These are phyloP conservation scores for Bombus confusus DNA, from an alignment of 1,140 invertebrate species.

Conservation along the genomic window DNA sequence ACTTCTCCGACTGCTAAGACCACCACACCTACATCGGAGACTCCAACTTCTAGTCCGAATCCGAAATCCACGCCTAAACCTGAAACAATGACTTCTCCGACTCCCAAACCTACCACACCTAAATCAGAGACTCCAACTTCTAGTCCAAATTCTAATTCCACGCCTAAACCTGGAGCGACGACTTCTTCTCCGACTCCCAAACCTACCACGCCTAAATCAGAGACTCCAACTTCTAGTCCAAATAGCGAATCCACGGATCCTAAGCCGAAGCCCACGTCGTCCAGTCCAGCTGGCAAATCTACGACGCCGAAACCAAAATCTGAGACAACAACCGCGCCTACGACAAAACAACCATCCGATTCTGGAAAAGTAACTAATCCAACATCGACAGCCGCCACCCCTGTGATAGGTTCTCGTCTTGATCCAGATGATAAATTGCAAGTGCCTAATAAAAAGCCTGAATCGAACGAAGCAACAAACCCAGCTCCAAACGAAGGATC, in stretches of 20 bases:
- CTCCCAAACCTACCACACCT: too few species aligned
- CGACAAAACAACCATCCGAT: constrained; percentile 10
- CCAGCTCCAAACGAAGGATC: not conserved
- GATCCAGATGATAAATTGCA: not conserved
- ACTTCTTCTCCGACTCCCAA: too few species aligned
- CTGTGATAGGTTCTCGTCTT: not conserved
- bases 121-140: not conserved
- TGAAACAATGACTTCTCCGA: too few species aligned
- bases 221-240: not conserved
- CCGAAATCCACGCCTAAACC: not conserved
- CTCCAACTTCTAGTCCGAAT: not conserved
- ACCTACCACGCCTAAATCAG: too few species aligned
- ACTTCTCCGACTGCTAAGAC: too few species aligned
- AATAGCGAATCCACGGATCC: not conserved
- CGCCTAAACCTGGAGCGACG: too few species aligned
- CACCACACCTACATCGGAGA: too few species aligned
- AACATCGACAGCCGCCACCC: not conserved
- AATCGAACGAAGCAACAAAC: too few species aligned
- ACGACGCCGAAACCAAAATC: not conserved
- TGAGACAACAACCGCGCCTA: not conserved
- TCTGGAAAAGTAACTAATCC: not conserved
- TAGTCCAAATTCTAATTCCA: not conserved
- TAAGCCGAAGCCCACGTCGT: not conserved
- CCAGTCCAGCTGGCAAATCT: constrained; percentile 4
- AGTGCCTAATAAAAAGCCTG: not conserved